These are phyloP conservation scores for Phrynocephalus vlangalii DNA, from an alignment of 2,797 vertebrate genomes.

Conservation along the genomic window DNA sequence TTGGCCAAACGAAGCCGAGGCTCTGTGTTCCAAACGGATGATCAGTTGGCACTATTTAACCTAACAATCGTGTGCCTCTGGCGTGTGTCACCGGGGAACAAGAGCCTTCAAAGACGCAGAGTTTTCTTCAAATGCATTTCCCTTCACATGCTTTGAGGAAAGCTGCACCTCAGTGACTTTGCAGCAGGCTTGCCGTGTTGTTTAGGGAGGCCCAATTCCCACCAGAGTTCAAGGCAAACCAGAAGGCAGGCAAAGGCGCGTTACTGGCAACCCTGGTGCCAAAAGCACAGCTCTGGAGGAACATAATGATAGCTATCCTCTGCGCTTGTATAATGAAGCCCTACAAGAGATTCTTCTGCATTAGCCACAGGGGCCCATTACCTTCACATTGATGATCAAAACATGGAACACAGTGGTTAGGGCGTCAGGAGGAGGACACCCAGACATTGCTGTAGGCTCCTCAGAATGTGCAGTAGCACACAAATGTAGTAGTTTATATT, in stretches of 20 bases:
- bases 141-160: not conserved
- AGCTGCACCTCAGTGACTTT: constrained; percentile 3
- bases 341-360: not conserved
- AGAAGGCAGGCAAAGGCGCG: not conserved
- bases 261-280: not conserved
- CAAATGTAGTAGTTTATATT: not conserved
- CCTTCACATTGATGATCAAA: not conserved
- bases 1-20: not conserved
- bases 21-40: not conserved
- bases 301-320: not conserved
- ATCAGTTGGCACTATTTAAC: not conserved
- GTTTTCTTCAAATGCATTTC: not conserved
- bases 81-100: not conserved
- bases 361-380: not conserved
- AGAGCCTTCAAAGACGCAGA: not conserved
- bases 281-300: not conserved
- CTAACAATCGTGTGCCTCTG: not conserved
- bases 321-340: not conserved
- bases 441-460: not conserved
- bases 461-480: not conserved
- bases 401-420: constrained; percentile 2
- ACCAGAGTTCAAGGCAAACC: not conserved
- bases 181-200: not conserved
- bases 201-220: not conserved
- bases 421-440: constrained; percentile 4